phyloP scores from a whole-genome alignment of 2,797 vertebrate genomes.

The Protonibea diacanthus region DNA sequence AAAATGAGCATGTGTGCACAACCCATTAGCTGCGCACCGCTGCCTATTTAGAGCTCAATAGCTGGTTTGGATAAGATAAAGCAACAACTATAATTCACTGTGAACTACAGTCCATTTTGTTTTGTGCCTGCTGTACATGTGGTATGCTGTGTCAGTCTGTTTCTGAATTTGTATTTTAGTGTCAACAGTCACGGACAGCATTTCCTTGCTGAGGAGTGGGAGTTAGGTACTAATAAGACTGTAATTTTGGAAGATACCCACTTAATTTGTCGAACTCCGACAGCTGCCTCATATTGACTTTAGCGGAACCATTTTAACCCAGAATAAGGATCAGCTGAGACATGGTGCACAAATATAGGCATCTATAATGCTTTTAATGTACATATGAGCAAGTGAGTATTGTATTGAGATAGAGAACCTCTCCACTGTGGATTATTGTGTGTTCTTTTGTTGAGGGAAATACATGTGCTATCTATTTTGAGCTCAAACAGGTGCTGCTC shows the following conservation, averaged over 20 bases:
- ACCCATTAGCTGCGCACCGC: conserved; percentile 25
- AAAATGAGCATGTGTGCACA: conserved; percentile 24
- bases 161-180: not conserved
- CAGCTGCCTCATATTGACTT: not conserved
- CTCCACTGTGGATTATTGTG: too few species aligned
- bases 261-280: not conserved
- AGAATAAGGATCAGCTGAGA: too few species aligned
- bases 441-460: too few species aligned
- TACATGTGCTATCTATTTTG: too few species aligned
- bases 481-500: not conserved
- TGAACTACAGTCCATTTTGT: not conserved
- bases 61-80: conserved; percentile 9
- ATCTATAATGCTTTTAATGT: not conserved
- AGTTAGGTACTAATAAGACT: not conserved
- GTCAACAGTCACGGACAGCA: not conserved
- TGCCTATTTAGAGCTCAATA: conserved; percentile 26
- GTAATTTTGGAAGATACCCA: not conserved
- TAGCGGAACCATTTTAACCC: not conserved
- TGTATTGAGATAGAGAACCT: not conserved
- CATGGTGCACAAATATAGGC: not conserved
- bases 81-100: too few species aligned
- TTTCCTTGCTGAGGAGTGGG: not conserved
- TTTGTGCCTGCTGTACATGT: not conserved
- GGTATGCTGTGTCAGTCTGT: not conserved
- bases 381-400: not conserved